Base-by-base conservation (phyloP, 2,888 invertebrate species). In the Desoria tigrina region DNA sequence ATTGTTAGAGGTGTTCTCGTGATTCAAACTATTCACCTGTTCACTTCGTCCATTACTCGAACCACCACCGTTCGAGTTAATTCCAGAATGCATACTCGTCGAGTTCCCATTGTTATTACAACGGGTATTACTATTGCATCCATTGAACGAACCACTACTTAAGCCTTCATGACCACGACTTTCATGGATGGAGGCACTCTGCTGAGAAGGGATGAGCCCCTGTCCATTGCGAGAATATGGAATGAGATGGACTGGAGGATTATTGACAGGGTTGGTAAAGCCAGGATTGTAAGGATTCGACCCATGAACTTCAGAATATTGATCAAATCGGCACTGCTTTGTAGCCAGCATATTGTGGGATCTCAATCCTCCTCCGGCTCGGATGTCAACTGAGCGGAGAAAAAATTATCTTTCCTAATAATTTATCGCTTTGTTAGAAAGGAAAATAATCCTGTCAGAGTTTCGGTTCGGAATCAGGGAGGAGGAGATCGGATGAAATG, bases 281-380 rank as follows among this genome's bases (percentile, higher is more conserved):
- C 32, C 32, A 11, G 27, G 55, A 32, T 9, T 28, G n/a, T 27
- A 16, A 26, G 28, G 3, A 57, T 42, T 57, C n/a, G 21, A 32
- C 16, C 26, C 59, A 16, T 18, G 59, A 23, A 28, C 18, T 16
- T 59, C 49, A 26, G 26, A 27, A n/a, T 59, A 28, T 45, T 49
- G 37, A 21, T 60, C 60, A 37, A 60, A 60, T 18, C 60, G 50
- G 21, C 60, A 60, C 26, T 60, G 60, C 37, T 60, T 60, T 18
- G 60, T 51, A 16, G 28, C 37, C 23, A 60, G 21, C 60, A 60
- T 60, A 42, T 9, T 21, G 32, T n/a, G n/a, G n/a, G n/a, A n/a
- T n/a, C n/a, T n/a, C n/a, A n/a, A n/a, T n/a, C n/a, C n/a, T n/a
- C n/a, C n/a, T n/a, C n/a, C n/a, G n/a, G n/a, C n/a, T n/a, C n/a